Percentiles rank a stretch among this genome's conserved stretches.
phyloP scores from a whole-genome alignment of 2,888 invertebrate genomes.

The Amphipyra berbera region DNA sequence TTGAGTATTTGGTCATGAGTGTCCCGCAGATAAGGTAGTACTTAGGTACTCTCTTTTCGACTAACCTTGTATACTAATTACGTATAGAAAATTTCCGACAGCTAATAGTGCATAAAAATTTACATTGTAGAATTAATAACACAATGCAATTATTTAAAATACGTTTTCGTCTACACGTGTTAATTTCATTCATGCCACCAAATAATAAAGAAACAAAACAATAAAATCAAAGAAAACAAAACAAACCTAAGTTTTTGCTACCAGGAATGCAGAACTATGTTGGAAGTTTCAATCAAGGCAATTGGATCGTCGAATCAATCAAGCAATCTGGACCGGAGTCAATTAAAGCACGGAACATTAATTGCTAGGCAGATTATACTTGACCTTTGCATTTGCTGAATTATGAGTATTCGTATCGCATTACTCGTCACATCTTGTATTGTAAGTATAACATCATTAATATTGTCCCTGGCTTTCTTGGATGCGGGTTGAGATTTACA shows the following conservation, averaged over 20 bases:
- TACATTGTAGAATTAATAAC: too few relatives aligned
- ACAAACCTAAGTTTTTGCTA: conserved; percentile 7
- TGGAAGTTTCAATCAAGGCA: conserved; percentile 49
- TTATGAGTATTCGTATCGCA: conserved; percentile 33
- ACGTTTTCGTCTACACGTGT: conserved; percentile 2
- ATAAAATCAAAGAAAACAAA: neutral
- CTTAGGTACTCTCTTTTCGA: too few relatives aligned
- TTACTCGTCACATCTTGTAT: conserved; percentile 27
- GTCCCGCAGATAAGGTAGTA: too few relatives aligned
- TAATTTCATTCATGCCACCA: neutral
- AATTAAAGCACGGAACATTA: conserved; percentile 54
- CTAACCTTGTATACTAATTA: too few relatives aligned
- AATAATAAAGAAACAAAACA: neutral
- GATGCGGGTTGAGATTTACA: too few relatives aligned
- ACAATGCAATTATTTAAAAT: neutral
- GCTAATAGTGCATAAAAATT: too few relatives aligned
- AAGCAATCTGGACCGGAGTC: conserved; percentile 51
- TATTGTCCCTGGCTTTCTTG: neutral
- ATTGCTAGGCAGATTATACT: conserved; percentile 49
- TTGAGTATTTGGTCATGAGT: too few relatives aligned
- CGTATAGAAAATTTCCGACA: too few relatives aligned
- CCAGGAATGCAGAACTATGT: conserved; percentile 23
- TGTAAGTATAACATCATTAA: conserved; percentile 9
- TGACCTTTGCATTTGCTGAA: conserved; percentile 53
- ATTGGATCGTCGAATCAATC: conserved; percentile 54